Evolutionary conservation across 2,113 vertebrate genomes (phyloP).

Genomic region (Pelecanoides urinatrix): DNA sequence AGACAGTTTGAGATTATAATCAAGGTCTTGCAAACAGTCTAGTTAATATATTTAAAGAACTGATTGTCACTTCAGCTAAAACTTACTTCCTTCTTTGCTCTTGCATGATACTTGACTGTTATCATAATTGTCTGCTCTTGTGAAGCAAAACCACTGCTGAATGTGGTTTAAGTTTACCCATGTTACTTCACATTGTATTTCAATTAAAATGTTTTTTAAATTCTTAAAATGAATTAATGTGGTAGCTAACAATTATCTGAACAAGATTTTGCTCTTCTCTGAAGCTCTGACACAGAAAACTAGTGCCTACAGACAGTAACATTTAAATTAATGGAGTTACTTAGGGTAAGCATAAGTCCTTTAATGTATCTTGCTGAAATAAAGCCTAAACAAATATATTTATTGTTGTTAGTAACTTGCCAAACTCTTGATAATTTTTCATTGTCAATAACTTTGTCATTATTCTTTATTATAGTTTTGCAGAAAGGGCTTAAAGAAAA

Average conservation of each 20-base stretch:
- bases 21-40: neutral
- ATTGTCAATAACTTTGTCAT: neutral
- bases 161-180: neutral
- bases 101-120: rapidly evolving
- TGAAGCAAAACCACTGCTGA: neutral
- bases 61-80: neutral
- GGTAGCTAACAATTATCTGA: neutral
- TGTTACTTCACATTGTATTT: neutral
- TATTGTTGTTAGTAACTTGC: neutral
- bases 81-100: neutral
- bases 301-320: neutral
- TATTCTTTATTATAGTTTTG: constrained; percentile 76
- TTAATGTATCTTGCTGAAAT: neutral
- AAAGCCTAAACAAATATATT: neutral
- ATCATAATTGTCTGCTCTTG: neutral
- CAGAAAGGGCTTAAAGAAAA: constrained; percentile 86
- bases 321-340: neutral
- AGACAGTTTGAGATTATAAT: neutral
- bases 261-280: neutral
- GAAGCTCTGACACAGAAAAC: neutral
- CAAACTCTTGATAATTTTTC: neutral
- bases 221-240: neutral
- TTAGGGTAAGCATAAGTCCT: neutral
- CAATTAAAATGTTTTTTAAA: neutral
- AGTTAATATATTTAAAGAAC: neutral